A percentile compares a stretch with the other conserved stretches of the same genome.
Conservation (phyloP, 1,140 invertebrate genomes). For the Drosophila orena region DNA sequence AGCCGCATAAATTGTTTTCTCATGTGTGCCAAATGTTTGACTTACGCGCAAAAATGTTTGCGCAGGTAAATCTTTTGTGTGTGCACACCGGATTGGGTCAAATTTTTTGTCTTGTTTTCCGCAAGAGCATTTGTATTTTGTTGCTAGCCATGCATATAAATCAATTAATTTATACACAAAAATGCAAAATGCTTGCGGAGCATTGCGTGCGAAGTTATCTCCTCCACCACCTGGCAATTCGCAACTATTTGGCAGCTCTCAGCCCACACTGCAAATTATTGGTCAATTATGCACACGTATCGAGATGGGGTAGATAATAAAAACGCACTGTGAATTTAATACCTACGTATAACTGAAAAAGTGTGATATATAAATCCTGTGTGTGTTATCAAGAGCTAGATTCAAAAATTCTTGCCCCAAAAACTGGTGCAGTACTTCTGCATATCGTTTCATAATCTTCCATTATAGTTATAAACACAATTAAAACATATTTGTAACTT, state of each 20-base stretch:
- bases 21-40: conserved; percentile 81
- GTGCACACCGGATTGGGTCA: conserved; percentile 33
- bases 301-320: neutral
- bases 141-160: conserved; percentile 59
- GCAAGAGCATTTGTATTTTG: conserved; percentile 34
- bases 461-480: no score
- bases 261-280: conserved; percentile 44
- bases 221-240: conserved; percentile 63
- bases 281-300: conserved; percentile 20
- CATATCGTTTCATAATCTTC: no score
- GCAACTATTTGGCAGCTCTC: conserved; percentile 42
- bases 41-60: conserved; percentile 75
- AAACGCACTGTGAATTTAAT: neutral
- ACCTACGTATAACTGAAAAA: neutral
- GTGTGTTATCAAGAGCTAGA: no score
- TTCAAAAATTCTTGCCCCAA: no score
- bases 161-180: conserved; percentile 76
- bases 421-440: no score
- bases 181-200: conserved; percentile 41
- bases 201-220: conserved; percentile 33
- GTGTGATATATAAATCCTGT: no score
- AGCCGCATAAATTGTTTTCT: conserved; percentile 79
- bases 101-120: conserved; percentile 53
- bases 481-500: neutral
- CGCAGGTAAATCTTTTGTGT: conserved; percentile 64